Percentiles rank a stretch among this genome's conserved stretches.
These are phyloP conservation scores for Bombus haemorrhoidalis DNA, from an alignment of 1,140 invertebrate genomes.

Conservation along the genomic window DNA sequence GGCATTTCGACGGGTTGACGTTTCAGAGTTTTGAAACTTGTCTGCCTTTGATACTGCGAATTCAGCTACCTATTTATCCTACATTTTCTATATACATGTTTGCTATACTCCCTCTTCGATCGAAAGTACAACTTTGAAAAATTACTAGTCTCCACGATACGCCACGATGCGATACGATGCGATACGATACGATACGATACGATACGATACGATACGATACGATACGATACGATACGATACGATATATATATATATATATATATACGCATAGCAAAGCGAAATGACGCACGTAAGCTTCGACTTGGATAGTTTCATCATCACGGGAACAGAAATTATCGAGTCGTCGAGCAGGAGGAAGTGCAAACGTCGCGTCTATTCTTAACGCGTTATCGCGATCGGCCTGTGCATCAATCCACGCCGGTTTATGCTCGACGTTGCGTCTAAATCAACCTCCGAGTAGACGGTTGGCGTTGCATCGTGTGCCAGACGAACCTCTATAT, in stretches of 20 bases:
- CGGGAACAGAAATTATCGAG: conserved; percentile 6
- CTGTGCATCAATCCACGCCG: conserved; percentile 27
- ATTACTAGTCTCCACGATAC: no score
- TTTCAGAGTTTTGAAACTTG: background rate
- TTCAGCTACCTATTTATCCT: no score
- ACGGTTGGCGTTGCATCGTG: conserved; percentile 36
- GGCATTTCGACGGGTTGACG: background rate
- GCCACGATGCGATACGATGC: no score
- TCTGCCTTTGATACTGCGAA: background rate
- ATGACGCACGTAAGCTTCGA: conserved; percentile 2
- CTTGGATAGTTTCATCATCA: background rate
- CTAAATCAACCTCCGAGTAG: conserved; percentile 52
- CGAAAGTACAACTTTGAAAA: no score
- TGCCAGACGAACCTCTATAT: conserved; percentile 25
- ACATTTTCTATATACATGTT: no score
- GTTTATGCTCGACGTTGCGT: conserved; percentile 25
- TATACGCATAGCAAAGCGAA: background rate
- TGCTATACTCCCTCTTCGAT: no score
- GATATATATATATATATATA: no score
- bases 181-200: no score
- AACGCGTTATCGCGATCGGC: conserved; percentile 43
- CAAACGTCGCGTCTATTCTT: conserved; percentile 48
- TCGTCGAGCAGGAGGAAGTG: conserved; percentile 21
- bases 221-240: no score
- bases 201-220: no score